Conservation (phyloP, 2,797 vertebrate species). For the Podarcis lilfordi region DNA sequence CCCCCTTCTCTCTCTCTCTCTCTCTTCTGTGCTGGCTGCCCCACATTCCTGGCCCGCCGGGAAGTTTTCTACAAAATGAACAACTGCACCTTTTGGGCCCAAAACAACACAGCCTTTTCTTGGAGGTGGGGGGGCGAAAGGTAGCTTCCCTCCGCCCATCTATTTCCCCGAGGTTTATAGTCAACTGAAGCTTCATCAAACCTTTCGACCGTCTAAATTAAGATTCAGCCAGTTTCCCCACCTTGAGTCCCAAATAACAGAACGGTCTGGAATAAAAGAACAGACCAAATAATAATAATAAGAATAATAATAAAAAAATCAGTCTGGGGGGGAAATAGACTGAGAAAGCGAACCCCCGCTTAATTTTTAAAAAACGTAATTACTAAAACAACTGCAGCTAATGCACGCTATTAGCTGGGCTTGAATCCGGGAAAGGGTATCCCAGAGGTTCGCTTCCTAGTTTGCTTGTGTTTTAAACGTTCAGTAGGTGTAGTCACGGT, state of each 20-base stretch:
- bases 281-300: not conserved
- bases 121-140: no score
- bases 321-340: no score
- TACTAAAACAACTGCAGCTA: not conserved
- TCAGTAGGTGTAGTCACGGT: not conserved
- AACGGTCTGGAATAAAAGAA: not conserved
- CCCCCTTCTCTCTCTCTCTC: no score
- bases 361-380: no score
- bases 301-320: not conserved
- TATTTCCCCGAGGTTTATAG: not conserved
- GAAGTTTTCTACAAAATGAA: not conserved
- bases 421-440: not conserved
- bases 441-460: not conserved
- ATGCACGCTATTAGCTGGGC: not conserved
- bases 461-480: not conserved
- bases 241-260: not conserved
- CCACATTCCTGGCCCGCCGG: not conserved
- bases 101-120: not conserved
- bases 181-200: not conserved
- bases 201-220: not conserved
- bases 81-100: not conserved
- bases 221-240: not conserved
- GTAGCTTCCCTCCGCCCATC: not conserved
- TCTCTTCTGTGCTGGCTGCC: not conserved
- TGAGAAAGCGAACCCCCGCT: no score